Base-by-base conservation (phyloP, 2,113 vertebrate species). In the Pelecanus crispus region DNA sequence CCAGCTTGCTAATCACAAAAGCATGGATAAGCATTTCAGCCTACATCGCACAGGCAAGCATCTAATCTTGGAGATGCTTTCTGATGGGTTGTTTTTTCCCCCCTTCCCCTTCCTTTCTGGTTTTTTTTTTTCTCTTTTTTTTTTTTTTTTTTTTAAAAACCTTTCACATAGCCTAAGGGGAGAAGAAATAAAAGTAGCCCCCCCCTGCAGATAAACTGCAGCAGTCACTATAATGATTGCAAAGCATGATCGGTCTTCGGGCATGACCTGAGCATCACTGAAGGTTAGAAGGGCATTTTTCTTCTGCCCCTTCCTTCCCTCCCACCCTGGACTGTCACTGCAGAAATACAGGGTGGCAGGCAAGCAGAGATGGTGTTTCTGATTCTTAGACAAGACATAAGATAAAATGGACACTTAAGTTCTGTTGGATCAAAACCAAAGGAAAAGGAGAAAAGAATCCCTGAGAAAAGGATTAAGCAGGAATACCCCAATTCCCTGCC, bases 1-100 rank as follows among this genome's bases (percentile, higher is more conserved):
- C 97, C 95, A 97, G 84, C 38, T 90, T 53, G 95, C 88, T 96
- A 97, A 97, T 97, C 95, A 96, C 93, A 96, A 97, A 97, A 97
- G 93, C 93, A 95, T 91, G 96, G 95, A 95, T 97, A 97, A 97
- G 95, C 91, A 95, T 96, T 95, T 97, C 95, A 96, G 92, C 81
- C 92, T 87, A 49, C 66, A 65, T 36, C 8, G 7, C 62, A 88
- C 74, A 81, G 77, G 52, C 79, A 66, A 95, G 71, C 58, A 73
- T 78, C 85, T 97, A 91, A 95, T 94, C 95, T 93, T 94, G 80
- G 72, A 90, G 84, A 83, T 95, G 53, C 52, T 94, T 96, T 82
- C 87, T 90, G 42, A 34, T 62, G 11, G 45, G 17, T 28, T 62
- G 4, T 19, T 74, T 89, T 90, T 36, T 17, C 42, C 38, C 38